Percentiles rank a stretch among this genome's conserved stretches.
phyloP scores from a whole-genome alignment of 2,797 vertebrate species.

The Picus viridis region DNA sequence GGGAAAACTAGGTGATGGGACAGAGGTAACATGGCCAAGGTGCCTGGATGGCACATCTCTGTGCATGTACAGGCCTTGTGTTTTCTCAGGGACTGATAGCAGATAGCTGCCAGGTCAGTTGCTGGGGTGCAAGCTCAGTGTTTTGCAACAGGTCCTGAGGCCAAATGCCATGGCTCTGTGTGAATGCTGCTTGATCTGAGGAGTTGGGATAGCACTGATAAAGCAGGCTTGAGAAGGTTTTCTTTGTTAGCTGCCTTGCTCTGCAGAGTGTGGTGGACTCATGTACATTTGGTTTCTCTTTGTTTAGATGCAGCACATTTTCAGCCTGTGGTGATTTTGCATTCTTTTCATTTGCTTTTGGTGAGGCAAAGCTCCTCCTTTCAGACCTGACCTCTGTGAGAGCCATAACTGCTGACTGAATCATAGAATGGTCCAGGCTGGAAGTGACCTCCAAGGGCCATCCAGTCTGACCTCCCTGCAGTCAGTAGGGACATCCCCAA shows the following conservation, averaged over 20 bases:
- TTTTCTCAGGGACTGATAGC: background rate
- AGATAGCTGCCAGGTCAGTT: background rate
- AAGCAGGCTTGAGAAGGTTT: background rate
- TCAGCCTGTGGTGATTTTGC: background rate
- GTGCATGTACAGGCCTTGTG: background rate
- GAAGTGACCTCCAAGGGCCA: too few relatives aligned
- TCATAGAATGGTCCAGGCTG: too few relatives aligned
- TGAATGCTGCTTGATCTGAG: background rate
- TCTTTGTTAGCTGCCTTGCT: background rate
- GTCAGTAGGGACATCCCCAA: too few relatives aligned
- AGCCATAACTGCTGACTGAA: constrained; percentile 79
- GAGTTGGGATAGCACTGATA: background rate
- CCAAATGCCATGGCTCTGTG: background rate
- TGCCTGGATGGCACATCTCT: background rate
- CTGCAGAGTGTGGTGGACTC: background rate
- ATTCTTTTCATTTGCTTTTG: background rate
- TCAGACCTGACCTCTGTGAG: constrained; percentile 83
- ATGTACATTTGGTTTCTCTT: background rate
- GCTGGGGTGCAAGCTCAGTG: accelerated
- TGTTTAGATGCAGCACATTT: background rate
- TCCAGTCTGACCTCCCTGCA: too few relatives aligned
- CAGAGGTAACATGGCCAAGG: background rate
- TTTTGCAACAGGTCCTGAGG: background rate
- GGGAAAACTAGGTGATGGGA: background rate
- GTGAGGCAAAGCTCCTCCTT: constrained; percentile 84